Conservation (phyloP, 2,888 invertebrate species). For the Cybosia mesomella region DNA sequence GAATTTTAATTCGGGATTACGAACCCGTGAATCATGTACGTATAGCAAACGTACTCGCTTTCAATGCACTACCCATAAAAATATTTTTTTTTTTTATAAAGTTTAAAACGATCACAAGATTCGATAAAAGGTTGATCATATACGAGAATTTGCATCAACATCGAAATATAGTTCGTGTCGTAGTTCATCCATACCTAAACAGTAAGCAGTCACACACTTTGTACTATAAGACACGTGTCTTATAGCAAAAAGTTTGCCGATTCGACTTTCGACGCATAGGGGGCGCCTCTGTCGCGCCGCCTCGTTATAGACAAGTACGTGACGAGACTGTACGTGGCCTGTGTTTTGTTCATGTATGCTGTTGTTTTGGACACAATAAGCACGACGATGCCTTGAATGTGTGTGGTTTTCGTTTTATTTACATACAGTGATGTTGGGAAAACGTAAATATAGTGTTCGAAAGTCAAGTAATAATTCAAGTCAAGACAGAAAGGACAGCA, state of each 20-base stretch:
- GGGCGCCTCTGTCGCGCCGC: conserved; percentile 61
- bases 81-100: not conserved
- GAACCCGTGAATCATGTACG: no score
- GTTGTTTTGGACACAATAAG: conserved; percentile 14
- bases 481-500: no score
- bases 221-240: no score
- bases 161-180: not conserved
- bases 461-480: not conserved
- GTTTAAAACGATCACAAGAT: not conserved
- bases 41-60: not conserved
- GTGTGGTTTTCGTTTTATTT: not conserved
- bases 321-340: conserved; percentile 54
- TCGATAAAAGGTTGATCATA: not conserved
- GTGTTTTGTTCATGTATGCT: conserved; percentile 44
- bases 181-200: conserved; percentile 5
- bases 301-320: conserved; percentile 67
- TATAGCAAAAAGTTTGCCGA: conserved; percentile 31
- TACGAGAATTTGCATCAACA: not conserved
- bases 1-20: no score
- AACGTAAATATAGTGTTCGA: not conserved
- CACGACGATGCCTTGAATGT: not conserved
- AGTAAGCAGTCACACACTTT: no score
- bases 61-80: not conserved
- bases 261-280: conserved; percentile 53
- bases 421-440: not conserved